A percentile compares a stretch with the other conserved stretches of the same genome.
phyloP scores from a whole-genome alignment of 30 jellyfish, hydroid and myxozoan species.

The Cassiopea xamachana region DNA sequence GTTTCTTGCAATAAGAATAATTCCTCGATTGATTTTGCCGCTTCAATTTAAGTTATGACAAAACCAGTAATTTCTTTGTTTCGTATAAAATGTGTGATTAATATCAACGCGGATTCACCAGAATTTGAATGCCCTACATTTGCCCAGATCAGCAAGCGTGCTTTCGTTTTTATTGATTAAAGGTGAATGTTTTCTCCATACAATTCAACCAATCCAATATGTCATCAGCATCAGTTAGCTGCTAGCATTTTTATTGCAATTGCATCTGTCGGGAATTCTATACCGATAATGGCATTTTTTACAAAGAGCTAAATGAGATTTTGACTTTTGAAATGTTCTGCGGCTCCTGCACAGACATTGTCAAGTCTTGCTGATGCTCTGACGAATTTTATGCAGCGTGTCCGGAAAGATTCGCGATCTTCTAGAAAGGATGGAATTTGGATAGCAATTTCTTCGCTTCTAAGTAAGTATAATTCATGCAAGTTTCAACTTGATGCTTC shows the following conservation, averaged over 20 bases:
- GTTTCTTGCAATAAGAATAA: background rate
- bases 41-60: background rate
- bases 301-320: background rate
- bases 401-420: too few relatives aligned
- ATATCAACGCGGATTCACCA: background rate
- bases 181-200: background rate
- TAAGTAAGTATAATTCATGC: too few relatives aligned
- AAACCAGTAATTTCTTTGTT: background rate
- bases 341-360: background rate
- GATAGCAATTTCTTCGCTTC: too few relatives aligned
- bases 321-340: background rate
- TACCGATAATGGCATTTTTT: background rate
- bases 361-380: background rate
- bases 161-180: background rate
- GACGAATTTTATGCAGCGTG: too few relatives aligned
- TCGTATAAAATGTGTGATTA: background rate
- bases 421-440: too few relatives aligned
- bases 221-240: background rate
- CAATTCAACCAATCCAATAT: background rate
- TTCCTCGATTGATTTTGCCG: background rate
- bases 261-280: background rate
- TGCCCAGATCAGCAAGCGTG: background rate
- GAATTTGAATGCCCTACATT: background rate
- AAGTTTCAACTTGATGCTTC: too few relatives aligned
- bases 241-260: background rate